Percentiles rank a stretch among this genome's conserved stretches.
Evolutionary conservation across 2,797 vertebrate genomes (phyloP).

Genomic region (Amphiprion clarkii): DNA sequence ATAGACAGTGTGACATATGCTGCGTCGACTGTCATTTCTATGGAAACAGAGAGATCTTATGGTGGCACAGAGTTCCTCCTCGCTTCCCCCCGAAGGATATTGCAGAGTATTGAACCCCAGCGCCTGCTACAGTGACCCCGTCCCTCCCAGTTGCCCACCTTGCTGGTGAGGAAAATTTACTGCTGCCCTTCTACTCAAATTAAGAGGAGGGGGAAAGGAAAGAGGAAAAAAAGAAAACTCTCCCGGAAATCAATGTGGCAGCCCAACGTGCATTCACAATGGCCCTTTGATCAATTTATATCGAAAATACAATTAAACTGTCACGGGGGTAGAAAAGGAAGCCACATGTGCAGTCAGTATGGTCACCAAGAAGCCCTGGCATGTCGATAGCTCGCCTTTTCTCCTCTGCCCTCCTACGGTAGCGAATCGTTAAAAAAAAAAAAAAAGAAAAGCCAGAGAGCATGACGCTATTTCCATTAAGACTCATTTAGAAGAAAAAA

Average conservation of each 20-base stretch:
- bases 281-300: conserved; percentile 80
- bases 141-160: conserved; percentile 59
- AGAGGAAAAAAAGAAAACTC: conserved; percentile 38
- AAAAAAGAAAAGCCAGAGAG: conserved; percentile 27
- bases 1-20: conserved; percentile 71
- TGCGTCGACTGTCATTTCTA: conserved; percentile 70
- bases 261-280: conserved; percentile 75
- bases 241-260: conserved; percentile 79
- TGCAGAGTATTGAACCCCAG: conserved; percentile 61
- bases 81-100: conserved; percentile 56
- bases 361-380: conserved; percentile 64
- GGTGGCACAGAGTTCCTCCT: conserved; percentile 61
- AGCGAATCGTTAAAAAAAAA: conserved; percentile 44
- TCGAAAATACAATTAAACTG: conserved; percentile 84
- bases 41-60: conserved; percentile 70
- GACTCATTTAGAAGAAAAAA: conserved; percentile 17
- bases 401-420: conserved; percentile 64
- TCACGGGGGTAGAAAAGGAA: conserved; percentile 66
- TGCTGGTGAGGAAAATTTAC: conserved; percentile 65
- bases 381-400: conserved; percentile 69
- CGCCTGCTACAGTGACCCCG: conserved; percentile 53
- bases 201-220: conserved; percentile 37
- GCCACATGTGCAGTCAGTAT: conserved; percentile 71
- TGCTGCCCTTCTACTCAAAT: conserved; percentile 72
- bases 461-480: conserved; percentile 63